These are phyloP conservation scores for Nephrocerus scutellatus DNA, from an alignment of 2,888 invertebrate species.

Conservation along the genomic window DNA sequence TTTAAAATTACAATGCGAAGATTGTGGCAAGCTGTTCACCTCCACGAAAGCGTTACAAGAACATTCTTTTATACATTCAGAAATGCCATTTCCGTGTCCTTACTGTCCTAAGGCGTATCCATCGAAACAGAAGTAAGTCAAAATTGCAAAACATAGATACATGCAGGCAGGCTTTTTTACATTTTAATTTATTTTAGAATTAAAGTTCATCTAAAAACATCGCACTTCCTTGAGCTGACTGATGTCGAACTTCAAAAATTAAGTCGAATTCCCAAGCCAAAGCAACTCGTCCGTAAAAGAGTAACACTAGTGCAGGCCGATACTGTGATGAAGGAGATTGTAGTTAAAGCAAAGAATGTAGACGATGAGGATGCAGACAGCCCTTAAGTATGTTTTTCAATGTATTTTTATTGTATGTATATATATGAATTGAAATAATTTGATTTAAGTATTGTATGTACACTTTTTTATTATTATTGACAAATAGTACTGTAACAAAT, in stretches of 20 bases:
- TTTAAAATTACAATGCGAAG: slow-evolving; percentile 28
- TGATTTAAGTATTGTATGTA: too few relatives aligned
- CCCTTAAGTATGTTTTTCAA: too few relatives aligned
- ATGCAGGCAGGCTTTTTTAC: background rate
- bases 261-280: slow-evolving; percentile 16
- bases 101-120: slow-evolving; percentile 28
- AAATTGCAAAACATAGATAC: background rate
- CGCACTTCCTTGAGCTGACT: slow-evolving; percentile 24
- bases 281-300: slow-evolving; percentile 23
- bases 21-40: slow-evolving; percentile 29
- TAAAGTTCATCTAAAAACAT: slow-evolving; percentile 27
- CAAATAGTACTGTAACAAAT: too few relatives aligned
- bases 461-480: too few relatives aligned
- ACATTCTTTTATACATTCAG: slow-evolving; percentile 28
- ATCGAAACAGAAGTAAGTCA: slow-evolving; percentile 28
- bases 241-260: slow-evolving; percentile 25
- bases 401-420: too few relatives aligned
- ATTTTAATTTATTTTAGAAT: slow-evolving; percentile 20
- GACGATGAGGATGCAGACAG: slow-evolving; percentile 9
- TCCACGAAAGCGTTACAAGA: slow-evolving; percentile 30
- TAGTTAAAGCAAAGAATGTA: slow-evolving; percentile 22
- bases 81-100: slow-evolving; percentile 29
- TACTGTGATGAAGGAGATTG: slow-evolving; percentile 25
- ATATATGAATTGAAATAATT: too few relatives aligned
- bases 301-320: slow-evolving; percentile 26